phyloP scores from a whole-genome alignment of 1,140 invertebrate genomes.

The Drepana arcuata region DNA sequence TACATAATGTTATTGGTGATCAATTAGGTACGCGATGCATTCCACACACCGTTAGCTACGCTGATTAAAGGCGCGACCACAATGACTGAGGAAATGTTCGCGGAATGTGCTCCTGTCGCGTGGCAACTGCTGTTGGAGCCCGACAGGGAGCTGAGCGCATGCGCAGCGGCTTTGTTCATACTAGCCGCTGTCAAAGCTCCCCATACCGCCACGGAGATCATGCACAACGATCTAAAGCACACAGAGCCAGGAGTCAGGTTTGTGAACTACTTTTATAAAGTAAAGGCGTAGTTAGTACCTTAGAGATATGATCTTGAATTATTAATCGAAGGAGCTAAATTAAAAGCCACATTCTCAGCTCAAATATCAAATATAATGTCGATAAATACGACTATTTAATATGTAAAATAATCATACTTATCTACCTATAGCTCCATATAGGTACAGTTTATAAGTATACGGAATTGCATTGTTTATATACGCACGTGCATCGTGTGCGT shows the following conservation, averaged over 20 bases:
- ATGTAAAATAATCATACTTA: no score
- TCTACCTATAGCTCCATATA: no score
- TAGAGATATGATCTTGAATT: no score
- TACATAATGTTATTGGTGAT: constrained; percentile 1
- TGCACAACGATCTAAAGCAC: constrained; percentile 89
- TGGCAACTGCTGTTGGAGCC: constrained; percentile 95
- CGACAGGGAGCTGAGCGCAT: constrained; percentile 82
- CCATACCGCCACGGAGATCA: constrained; percentile 88
- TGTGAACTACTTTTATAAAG: no score
- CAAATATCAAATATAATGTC: no score
- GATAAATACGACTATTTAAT: no score
- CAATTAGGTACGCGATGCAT: constrained; percentile 85
- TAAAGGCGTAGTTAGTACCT: no score
- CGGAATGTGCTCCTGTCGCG: constrained; percentile 89
- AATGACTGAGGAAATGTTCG: constrained; percentile 89
- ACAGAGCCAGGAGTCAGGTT: constrained; percentile 86
- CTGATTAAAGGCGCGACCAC: constrained; percentile 94
- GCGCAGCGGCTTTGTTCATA: constrained; percentile 92
- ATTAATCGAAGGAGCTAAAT: no score
- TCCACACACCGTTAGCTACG: constrained; percentile 91
- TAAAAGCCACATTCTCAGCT: no score
- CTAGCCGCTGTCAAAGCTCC: constrained; percentile 92
- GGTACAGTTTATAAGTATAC: no score
- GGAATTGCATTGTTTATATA: no score
- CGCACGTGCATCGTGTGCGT: no score